Conservation (phyloP, 2,888 invertebrate species). For the Pseudoips prasinana region DNA sequence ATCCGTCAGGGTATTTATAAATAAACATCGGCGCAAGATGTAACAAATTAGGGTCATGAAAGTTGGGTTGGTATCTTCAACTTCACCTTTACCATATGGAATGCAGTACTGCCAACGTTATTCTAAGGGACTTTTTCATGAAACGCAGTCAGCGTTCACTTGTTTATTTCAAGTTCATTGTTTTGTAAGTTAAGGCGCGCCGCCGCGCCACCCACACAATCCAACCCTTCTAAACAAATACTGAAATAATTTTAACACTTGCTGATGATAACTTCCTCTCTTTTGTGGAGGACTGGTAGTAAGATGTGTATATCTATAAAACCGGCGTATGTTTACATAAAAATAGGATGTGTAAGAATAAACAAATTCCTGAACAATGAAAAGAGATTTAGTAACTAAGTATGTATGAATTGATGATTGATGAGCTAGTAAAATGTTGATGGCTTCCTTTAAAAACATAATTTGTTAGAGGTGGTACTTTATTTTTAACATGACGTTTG, state of each 20-base stretch:
- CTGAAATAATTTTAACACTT: constrained; percentile 26
- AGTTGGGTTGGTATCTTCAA: too few species aligned
- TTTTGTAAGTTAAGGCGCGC: constrained; percentile 32
- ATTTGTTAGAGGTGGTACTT: too few species aligned
- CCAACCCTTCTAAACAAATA: constrained; percentile 21
- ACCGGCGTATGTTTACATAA: constrained; percentile 1
- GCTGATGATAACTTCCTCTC: constrained; percentile 22
- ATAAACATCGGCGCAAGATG: constrained; percentile 27
- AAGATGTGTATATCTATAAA: constrained; percentile 11
- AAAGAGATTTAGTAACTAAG: too few species aligned
- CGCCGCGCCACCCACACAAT: constrained; percentile 31
- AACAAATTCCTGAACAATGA: too few species aligned
- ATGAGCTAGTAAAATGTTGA: too few species aligned
- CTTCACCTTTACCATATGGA: too few species aligned
- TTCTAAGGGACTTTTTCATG: background rate
- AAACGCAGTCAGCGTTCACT: constrained; percentile 13
- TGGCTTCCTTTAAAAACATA: too few species aligned
- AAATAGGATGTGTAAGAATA: too few species aligned
- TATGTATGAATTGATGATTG: too few species aligned
- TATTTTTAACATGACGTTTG: too few species aligned
- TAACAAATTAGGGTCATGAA: too few species aligned
- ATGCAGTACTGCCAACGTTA: too few species aligned
- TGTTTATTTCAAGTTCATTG: constrained; percentile 44
- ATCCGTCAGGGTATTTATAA: constrained; percentile 33
- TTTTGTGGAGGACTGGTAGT: constrained; percentile 9